Percentiles rank a stretch among this genome's conserved stretches.
phyloP scores from a whole-genome alignment of 2,113 vertebrate species.

The Antennarius striatus region DNA sequence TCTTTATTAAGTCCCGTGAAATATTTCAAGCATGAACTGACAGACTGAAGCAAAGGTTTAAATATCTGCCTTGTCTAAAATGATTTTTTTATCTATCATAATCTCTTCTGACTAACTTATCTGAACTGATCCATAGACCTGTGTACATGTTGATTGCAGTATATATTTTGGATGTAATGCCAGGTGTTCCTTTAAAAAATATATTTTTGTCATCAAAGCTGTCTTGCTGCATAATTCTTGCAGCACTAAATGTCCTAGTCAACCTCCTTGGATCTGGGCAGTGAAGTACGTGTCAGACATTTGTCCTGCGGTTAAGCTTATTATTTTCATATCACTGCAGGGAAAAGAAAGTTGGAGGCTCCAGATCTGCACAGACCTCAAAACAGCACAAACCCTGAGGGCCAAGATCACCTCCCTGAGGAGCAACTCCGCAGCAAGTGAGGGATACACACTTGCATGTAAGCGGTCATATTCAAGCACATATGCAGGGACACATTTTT shows the following conservation, averaged over 20 bases:
- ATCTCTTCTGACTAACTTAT: background rate
- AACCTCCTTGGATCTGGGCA: conserved; percentile 31
- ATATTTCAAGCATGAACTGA: conserved; percentile 19
- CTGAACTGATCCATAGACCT: background rate
- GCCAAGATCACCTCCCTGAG: conserved; percentile 49
- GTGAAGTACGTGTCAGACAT: conserved; percentile 41
- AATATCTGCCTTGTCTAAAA: background rate
- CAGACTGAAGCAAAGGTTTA: background rate
- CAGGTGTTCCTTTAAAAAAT: background rate
- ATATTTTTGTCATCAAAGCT: conserved; percentile 25
- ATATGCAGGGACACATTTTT: conserved; percentile 24
- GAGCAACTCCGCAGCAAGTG: conserved; percentile 41
- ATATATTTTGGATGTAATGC: background rate
- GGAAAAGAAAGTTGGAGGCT: conserved; percentile 50
- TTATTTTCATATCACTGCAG: conserved; percentile 62
- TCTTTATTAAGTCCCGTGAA: conserved; percentile 13
- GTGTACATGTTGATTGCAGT: background rate
- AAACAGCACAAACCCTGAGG: conserved; percentile 32
- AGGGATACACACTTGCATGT: conserved; percentile 11
- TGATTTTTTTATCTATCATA: background rate
- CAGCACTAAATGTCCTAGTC: conserved; percentile 12
- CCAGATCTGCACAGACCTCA: conserved; percentile 30
- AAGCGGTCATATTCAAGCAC: background rate
- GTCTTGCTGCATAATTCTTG: conserved; percentile 15
- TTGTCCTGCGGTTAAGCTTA: conserved; percentile 38